Conservation (phyloP, 2,888 invertebrate species). For the Spisula solida region DNA sequence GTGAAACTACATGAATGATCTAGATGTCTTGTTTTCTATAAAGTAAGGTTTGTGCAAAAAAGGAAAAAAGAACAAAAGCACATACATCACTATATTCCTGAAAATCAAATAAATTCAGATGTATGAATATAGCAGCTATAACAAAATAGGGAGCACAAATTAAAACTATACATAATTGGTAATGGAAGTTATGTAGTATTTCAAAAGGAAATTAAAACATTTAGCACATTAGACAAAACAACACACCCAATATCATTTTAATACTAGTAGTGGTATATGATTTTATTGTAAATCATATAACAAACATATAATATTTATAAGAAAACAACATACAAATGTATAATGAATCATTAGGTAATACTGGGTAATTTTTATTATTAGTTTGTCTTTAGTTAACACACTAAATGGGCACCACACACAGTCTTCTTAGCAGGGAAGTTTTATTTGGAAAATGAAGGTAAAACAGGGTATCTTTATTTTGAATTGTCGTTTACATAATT, state of each 20-base stretch:
- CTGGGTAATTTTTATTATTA: not conserved
- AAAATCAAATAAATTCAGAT: not conserved
- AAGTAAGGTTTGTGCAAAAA: constrained; percentile 11
- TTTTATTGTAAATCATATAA: too few species aligned
- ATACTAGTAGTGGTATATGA: too few species aligned
- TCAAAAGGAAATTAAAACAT: too few species aligned
- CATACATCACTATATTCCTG: constrained; percentile 18
- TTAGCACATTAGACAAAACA: too few species aligned
- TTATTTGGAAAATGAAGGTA: too few species aligned
- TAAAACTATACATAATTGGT: not conserved
- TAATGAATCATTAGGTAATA: not conserved
- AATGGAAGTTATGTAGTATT: too few species aligned
- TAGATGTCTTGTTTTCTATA: not conserved
- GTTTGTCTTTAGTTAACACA: not conserved
- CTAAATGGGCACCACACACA: not conserved
- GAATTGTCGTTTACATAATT: too few species aligned
- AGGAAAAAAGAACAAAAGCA: constrained; percentile 1
- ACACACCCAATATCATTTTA: too few species aligned
- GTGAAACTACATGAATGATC: not conserved
- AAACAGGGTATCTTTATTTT: too few species aligned
- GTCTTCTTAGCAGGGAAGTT: too few species aligned
- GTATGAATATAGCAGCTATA: not conserved
- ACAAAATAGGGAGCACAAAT: not conserved
- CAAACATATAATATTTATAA: too few species aligned
- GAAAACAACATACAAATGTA: not conserved